phyloP scores from a whole-genome alignment of 2,888 invertebrate genomes.

The Tolmerus cingulatus region DNA sequence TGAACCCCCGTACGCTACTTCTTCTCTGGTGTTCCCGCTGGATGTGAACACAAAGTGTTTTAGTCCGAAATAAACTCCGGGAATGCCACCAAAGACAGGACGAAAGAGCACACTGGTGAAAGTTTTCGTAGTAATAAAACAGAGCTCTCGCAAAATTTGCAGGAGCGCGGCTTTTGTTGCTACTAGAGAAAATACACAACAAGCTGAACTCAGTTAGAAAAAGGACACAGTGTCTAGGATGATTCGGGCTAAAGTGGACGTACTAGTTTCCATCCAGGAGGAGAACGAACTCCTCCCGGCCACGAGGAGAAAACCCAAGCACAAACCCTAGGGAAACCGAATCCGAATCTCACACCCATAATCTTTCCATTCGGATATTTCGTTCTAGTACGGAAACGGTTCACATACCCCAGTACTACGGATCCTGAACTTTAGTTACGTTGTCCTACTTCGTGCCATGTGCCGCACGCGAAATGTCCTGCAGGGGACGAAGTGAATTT shows the following conservation, averaged over 20 bases:
- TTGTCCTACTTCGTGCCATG: background rate
- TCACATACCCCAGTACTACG: background rate
- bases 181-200: background rate
- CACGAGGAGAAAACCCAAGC: background rate
- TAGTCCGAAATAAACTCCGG: background rate
- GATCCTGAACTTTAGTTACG: background rate
- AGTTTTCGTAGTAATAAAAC: background rate
- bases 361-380: background rate
- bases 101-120: background rate
- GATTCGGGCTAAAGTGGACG: background rate
- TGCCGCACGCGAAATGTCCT: background rate
- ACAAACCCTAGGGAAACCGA: background rate
- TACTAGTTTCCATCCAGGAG: background rate
- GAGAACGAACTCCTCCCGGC: background rate
- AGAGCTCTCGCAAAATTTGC: background rate
- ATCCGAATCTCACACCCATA: slow-evolving; percentile 1
- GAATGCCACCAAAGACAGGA: background rate
- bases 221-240: background rate
- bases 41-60: background rate
- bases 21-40: background rate
- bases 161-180: background rate
- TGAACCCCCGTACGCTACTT: background rate
- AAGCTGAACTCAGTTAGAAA: background rate
- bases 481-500: background rate
- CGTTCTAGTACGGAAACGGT: background rate